Evolutionary conservation across 2,113 vertebrate species (phyloP).

Genomic region (Hippocampus zosterae): DNA sequence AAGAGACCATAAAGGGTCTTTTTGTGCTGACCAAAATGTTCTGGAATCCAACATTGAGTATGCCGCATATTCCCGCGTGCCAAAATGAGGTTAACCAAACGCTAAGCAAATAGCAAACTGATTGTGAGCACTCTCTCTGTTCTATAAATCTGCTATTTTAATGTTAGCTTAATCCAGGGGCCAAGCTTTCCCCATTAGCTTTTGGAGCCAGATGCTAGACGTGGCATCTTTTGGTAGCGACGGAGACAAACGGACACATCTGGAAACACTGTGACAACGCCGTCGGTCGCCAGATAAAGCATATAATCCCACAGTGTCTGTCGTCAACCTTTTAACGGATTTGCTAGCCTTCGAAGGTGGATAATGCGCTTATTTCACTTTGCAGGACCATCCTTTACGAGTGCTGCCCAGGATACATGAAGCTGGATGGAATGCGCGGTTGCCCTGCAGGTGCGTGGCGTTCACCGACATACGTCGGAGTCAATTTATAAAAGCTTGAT

Average conservation of each 20-base stretch:
- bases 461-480: neutral
- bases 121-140: conserved; percentile 25
- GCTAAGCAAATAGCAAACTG: conserved; percentile 20
- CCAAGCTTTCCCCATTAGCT: conserved; percentile 32
- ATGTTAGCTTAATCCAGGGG: conserved; percentile 35
- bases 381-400: conserved; percentile 88
- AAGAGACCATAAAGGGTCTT: conserved; percentile 20
- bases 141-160: conserved; percentile 38
- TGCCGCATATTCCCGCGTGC: neutral
- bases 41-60: conserved; percentile 14
- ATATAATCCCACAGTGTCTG: neutral
- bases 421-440: conserved; percentile 81
- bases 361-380: conserved; percentile 21
- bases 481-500: conserved; percentile 14
- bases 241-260: conserved; percentile 49
- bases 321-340: conserved; percentile 12
- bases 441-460: conserved; percentile 88
- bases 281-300: conserved; percentile 17
- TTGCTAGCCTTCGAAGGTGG: neutral
- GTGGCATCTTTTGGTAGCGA: conserved; percentile 39
- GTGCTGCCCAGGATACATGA: conserved; percentile 96
- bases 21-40: conserved; percentile 27
- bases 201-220: conserved; percentile 42
- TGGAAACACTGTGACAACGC: conserved; percentile 37
- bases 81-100: conserved; percentile 42